These are phyloP conservation scores for Plebejus anna DNA, from an alignment of 2,888 invertebrate species.

Conservation along the genomic window DNA sequence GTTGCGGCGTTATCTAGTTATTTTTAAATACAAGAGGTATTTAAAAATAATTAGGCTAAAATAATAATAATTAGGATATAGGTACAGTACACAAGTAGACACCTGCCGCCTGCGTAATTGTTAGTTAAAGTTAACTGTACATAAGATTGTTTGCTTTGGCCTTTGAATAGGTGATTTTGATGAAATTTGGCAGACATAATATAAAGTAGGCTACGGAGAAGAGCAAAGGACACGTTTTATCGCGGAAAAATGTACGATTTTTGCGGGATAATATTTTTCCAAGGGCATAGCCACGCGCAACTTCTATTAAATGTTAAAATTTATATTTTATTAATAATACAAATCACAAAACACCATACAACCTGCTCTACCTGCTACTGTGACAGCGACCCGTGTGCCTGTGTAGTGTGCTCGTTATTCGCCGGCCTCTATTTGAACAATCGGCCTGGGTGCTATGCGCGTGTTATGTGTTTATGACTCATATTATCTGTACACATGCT, in stretches of 20 bases:
- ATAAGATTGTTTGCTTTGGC: no score
- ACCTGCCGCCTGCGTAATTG: no score
- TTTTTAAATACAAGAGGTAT: no score
- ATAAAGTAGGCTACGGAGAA: not conserved
- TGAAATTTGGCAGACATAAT: no score
- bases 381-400: not conserved
- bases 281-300: not conserved
- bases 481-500: slow-evolving; percentile 8
- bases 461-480: not conserved
- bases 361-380: not conserved
- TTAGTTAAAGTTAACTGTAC: no score
- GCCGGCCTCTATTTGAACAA: not conserved
- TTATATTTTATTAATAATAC: no score
- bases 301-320: not conserved
- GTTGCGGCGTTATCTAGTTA: no score
- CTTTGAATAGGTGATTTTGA: no score
- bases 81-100: no score
- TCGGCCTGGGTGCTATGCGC: not conserved
- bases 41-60: no score
- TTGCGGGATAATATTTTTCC: not conserved
- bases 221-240: not conserved
- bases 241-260: not conserved
- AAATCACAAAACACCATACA: no score
- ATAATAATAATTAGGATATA: no score
- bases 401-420: not conserved